Evolutionary conservation across 2,888 invertebrate species (phyloP).

Genomic region (Schrankia costaestrigalis): DNA sequence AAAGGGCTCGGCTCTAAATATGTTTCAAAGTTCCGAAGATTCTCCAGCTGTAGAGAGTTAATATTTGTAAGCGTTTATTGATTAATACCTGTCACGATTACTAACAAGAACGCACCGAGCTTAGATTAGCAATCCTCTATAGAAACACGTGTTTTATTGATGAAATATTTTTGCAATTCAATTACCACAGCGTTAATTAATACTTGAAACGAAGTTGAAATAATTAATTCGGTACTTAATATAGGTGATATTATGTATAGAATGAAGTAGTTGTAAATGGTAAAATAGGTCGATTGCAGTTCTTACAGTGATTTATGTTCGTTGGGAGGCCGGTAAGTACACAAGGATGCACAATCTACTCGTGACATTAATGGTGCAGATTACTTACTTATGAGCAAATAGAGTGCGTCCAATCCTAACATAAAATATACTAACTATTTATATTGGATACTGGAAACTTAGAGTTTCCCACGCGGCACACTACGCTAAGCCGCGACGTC

Average conservation of each 20-base stretch:
- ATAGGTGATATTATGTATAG: slow-evolving; percentile 22
- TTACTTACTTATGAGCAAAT: slow-evolving; percentile 52
- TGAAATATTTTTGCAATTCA: slow-evolving; percentile 41
- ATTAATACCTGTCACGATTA: neutral
- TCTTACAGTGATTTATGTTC: slow-evolving; percentile 44
- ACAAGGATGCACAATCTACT: slow-evolving; percentile 71
- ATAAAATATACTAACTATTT: slow-evolving; percentile 61
- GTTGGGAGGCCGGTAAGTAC: slow-evolving; percentile 37
- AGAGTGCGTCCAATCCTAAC: slow-evolving; percentile 60
- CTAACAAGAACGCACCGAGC: neutral
- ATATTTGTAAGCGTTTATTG: slow-evolving; percentile 1
- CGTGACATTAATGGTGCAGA: slow-evolving; percentile 59
- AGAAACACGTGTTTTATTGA: slow-evolving; percentile 23
- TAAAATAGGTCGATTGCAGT: slow-evolving; percentile 42
- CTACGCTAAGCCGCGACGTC: slow-evolving; percentile 7
- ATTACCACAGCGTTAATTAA: slow-evolving; percentile 35
- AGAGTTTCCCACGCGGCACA: slow-evolving; percentile 66
- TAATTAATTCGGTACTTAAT: slow-evolving; percentile 38
- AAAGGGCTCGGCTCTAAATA: slow-evolving; percentile 32
- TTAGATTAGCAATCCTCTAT: slow-evolving; percentile 7
- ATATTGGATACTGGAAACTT: slow-evolving; percentile 41
- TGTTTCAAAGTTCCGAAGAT: slow-evolving; percentile 16
- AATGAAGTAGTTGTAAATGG: slow-evolving; percentile 35
- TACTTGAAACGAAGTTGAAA: slow-evolving; percentile 34
- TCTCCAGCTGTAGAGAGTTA: slow-evolving; percentile 6